Percentiles rank a stretch among this genome's conserved stretches.
phyloP scores from a whole-genome alignment of 1,140 invertebrate species.

The Atta colombica region DNA sequence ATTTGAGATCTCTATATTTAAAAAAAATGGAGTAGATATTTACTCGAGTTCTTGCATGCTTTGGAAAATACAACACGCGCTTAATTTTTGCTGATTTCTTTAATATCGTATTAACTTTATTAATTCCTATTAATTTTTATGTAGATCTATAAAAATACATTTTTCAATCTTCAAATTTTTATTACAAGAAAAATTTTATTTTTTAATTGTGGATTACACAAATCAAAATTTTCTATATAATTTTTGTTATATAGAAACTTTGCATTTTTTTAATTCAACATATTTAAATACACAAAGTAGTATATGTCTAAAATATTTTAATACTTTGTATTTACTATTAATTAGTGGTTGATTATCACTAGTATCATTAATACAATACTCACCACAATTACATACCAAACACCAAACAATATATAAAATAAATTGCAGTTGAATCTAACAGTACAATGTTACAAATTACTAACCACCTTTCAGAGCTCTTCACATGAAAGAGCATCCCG shows the following conservation, averaged over 20 bases:
- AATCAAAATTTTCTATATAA: not conserved
- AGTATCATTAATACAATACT: not conserved
- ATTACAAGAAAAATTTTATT: not conserved
- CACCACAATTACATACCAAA: not conserved
- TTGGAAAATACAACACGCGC: not conserved
- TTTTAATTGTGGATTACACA: not conserved
- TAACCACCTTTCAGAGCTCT: constrained; percentile 90
- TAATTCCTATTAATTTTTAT: not conserved
- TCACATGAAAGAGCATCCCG: constrained; percentile 99
- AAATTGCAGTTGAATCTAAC: not conserved
- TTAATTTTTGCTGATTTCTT: not conserved
- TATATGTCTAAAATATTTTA: not conserved
- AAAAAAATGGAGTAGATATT: not conserved
- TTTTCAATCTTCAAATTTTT: not conserved
- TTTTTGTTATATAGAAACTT: not conserved
- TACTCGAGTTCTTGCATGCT: not conserved
- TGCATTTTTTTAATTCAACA: not conserved
- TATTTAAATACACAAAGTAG: not conserved
- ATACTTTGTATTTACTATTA: not conserved
- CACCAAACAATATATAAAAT: not conserved
- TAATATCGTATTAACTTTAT: not conserved
- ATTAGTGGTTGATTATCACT: not conserved
- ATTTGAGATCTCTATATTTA: too few species aligned
- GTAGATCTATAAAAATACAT: not conserved
- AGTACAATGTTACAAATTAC: constrained; percentile 12